phyloP scores from a whole-genome alignment of 2,888 invertebrate genomes.

The Timandra comae region DNA sequence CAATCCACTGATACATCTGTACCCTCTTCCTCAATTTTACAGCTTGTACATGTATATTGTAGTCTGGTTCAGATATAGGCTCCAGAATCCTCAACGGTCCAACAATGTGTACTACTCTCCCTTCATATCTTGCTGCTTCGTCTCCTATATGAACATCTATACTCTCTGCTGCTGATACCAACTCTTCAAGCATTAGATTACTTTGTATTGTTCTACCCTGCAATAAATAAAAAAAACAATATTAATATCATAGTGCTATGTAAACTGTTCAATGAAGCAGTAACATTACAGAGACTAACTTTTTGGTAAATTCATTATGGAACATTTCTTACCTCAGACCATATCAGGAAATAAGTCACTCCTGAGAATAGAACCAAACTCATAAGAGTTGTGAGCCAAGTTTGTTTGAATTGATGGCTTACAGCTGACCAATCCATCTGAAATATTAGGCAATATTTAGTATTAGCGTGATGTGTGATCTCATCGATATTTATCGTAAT shows the following conservation, averaged over 20 bases:
- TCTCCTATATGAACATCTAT: constrained; percentile 83
- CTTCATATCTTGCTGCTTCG: constrained; percentile 81
- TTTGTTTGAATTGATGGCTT: constrained; percentile 78
- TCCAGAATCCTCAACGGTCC: constrained; percentile 85
- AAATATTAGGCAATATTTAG: no score
- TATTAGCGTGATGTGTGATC: no score
- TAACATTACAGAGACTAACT: no score
- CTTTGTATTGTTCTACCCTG: constrained; percentile 88
- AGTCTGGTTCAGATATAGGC: constrained; percentile 90
- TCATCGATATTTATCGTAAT: no score
- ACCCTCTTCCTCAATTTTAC: constrained; percentile 90
- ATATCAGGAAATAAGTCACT: constrained; percentile 84
- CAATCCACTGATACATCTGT: constrained; percentile 97
- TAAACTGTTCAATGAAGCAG: no score
- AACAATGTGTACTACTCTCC: constrained; percentile 84
- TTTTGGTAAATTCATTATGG: no score
- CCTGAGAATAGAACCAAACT: constrained; percentile 80
- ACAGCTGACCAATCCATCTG: constrained; percentile 59
- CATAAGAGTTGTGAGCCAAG: constrained; percentile 84
- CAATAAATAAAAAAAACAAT: no score
- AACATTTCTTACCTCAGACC: constrained; percentile 85
- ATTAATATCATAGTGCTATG: no score
- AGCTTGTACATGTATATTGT: constrained; percentile 89
- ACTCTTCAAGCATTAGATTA: constrained; percentile 87
- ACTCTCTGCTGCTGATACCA: constrained; percentile 70